These are phyloP conservation scores for Baronia brevicornis DNA, from an alignment of 2,888 invertebrate species.

Conservation along the genomic window DNA sequence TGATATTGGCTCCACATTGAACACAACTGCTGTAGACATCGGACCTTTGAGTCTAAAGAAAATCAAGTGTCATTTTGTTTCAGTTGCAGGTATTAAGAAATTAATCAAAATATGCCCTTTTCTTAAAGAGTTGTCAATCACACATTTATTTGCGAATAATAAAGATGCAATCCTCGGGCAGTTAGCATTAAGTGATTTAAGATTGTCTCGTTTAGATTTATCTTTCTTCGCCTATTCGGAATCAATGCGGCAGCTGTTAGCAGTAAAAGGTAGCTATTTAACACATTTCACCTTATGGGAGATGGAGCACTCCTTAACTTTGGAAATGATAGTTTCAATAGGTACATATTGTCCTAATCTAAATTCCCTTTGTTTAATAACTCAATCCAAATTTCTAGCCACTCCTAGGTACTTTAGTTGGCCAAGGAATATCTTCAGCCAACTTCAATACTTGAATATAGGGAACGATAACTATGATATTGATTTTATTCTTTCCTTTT, in stretches of 20 bases:
- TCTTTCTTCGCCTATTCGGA: slow-evolving; percentile 64
- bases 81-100: slow-evolving; percentile 56
- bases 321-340: slow-evolving; percentile 52
- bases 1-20: slow-evolving; percentile 65
- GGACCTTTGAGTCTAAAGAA: slow-evolving; percentile 59
- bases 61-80: slow-evolving; percentile 65
- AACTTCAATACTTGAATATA: slow-evolving; percentile 51
- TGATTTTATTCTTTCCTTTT: slow-evolving; percentile 50
- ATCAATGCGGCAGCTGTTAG: slow-evolving; percentile 51
- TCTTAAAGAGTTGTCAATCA: slow-evolving; percentile 57
- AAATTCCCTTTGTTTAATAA: slow-evolving; percentile 53
- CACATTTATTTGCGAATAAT: slow-evolving; percentile 58
- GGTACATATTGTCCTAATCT: slow-evolving; percentile 61
- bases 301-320: slow-evolving; percentile 54
- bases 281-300: slow-evolving; percentile 68
- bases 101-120: slow-evolving; percentile 61
- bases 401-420: slow-evolving; percentile 48
- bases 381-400: slow-evolving; percentile 52
- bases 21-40: slow-evolving; percentile 44
- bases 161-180: slow-evolving; percentile 63
- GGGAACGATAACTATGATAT: slow-evolving; percentile 62
- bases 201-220: slow-evolving; percentile 50
- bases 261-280: slow-evolving; percentile 54
- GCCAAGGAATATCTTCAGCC: slow-evolving; percentile 46
- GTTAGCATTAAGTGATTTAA: slow-evolving; percentile 49